Evolutionary conservation across 2,113 vertebrate species (phyloP), one percentile per base, ranked within the genome.

Genomic region (Callospermophilus lateralis): DNA sequence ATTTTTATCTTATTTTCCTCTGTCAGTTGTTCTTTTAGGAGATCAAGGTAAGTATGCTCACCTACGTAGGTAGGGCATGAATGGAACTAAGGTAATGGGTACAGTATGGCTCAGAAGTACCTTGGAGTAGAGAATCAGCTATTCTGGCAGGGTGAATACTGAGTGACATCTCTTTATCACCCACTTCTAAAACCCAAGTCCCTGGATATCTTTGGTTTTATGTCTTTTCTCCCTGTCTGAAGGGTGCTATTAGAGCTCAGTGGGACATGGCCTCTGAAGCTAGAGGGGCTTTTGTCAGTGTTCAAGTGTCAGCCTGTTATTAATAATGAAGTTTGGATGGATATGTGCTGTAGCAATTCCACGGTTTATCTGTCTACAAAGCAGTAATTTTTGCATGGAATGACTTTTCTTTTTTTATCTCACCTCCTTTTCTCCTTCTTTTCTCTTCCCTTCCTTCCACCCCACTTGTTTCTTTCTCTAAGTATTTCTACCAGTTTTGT

Each of bases 151-250:
- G 19, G 37, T 16, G 22, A 68, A 3, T 51, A 45, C 37, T 30
- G 88, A 81, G 58, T 55, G 51, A 65, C n/a, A 77, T 94, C 65
- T 96, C 55, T 91, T 95, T 55, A 77, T 79, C 42, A 81, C 65
- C 58, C n/a, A 61, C 22, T 87, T 88, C 68, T 86, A 76, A 96
- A 37, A 39, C 3, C 73, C 58, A 26, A 37, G 30, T 83, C 58
- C 51, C 11, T 42, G 34, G 77, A 32, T 53, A 63, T 39, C 74
- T 94, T 84, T 95, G 58, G 39, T 92, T 97, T 93, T 80, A 11
- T 67, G 84, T 89, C 20, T 93, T 84, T 90, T 87, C 73, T 74
- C 34, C 76, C 39, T 48, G 26, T 84, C 34, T 55, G 28, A 79
- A 79, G 91, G 28, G 32, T 58, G 1, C 61, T 95, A 2, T 65